Evolutionary conservation across 2,797 vertebrate species (phyloP).

Genomic region (Hippocampus kuda): DNA sequence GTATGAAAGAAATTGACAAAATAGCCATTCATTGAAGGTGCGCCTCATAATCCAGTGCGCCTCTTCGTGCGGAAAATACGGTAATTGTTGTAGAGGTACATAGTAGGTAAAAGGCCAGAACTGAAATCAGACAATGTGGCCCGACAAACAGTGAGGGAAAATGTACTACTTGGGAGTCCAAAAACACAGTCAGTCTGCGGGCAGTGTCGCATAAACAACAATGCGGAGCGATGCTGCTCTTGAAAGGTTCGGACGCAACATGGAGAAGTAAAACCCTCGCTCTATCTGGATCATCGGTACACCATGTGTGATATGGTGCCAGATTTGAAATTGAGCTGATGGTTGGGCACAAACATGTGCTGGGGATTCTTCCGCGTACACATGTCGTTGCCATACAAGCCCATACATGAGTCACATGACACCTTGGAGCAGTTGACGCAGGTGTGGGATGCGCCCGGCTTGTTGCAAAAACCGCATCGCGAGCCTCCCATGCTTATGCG

Average conservation of each 20-base stretch:
- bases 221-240: slow-evolving; percentile 33
- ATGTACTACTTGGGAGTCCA: slow-evolving; percentile 22
- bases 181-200: slow-evolving; percentile 4
- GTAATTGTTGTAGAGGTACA: slow-evolving; percentile 40
- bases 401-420: slow-evolving; percentile 87
- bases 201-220: slow-evolving; percentile 42
- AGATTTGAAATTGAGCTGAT: slow-evolving; percentile 92
- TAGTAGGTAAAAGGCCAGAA: not conserved
- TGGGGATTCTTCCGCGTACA: slow-evolving; percentile 88
- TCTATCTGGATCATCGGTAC: slow-evolving; percentile 75
- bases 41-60: too few relatives aligned
- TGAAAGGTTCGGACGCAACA: slow-evolving; percentile 9
- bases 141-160: slow-evolving; percentile 36
- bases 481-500: slow-evolving; percentile 53
- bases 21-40: too few relatives aligned
- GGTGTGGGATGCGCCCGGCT: slow-evolving; percentile 82
- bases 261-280: slow-evolving; percentile 15
- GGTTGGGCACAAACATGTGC: slow-evolving; percentile 91
- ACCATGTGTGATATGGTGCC: slow-evolving; percentile 86
- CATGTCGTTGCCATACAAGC: slow-evolving; percentile 84
- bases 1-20: too few relatives aligned
- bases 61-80: too few relatives aligned
- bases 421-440: slow-evolving; percentile 98
- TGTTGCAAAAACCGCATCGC: slow-evolving; percentile 95
- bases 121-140: slow-evolving; percentile 6